Conservation (phyloP, 2,113 vertebrate species). For the Dinomys branickii region DNA sequence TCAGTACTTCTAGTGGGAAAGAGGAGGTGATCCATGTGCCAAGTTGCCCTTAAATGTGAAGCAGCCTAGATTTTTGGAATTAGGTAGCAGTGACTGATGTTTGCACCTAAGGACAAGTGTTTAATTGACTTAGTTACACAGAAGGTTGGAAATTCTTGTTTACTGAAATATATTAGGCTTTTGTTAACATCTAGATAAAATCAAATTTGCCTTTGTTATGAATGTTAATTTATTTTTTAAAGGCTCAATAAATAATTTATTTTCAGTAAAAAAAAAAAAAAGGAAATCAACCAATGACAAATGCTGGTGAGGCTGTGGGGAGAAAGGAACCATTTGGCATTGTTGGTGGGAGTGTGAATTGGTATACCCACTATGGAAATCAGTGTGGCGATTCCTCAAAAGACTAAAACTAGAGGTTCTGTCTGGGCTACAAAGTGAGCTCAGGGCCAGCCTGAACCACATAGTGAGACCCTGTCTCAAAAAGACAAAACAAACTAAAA, state of each 20-base stretch:
- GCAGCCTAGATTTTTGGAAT: background rate
- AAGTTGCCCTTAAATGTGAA: constrained; percentile 37
- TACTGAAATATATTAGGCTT: constrained; percentile 61
- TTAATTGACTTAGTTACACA: constrained; percentile 6
- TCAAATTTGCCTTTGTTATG: constrained; percentile 61
- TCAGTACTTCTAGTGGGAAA: background rate
- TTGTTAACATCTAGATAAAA: constrained; percentile 60
- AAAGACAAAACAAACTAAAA: too few relatives aligned
- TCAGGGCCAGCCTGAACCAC: too few relatives aligned
- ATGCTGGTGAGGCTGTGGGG: too few relatives aligned
- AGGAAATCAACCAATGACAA: too few relatives aligned
- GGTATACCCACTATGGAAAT: too few relatives aligned
- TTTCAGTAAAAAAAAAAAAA: too few relatives aligned
- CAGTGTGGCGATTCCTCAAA: too few relatives aligned
- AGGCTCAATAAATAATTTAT: constrained; percentile 77
- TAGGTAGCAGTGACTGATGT: constrained; percentile 29
- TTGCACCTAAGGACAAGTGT: constrained; percentile 45
- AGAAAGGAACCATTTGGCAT: too few relatives aligned
- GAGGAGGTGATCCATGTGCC: background rate
- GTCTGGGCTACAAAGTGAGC: too few relatives aligned
- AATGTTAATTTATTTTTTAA: constrained; percentile 73
- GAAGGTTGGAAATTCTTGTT: constrained; percentile 56
- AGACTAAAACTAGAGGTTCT: too few relatives aligned
- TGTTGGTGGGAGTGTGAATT: too few relatives aligned
- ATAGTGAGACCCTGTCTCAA: too few relatives aligned